Percentiles rank a stretch among this genome's conserved stretches.
Conservation (phyloP, 35 echinoderm and acorn worm species). For the Lytechinus variegatus region DNA sequence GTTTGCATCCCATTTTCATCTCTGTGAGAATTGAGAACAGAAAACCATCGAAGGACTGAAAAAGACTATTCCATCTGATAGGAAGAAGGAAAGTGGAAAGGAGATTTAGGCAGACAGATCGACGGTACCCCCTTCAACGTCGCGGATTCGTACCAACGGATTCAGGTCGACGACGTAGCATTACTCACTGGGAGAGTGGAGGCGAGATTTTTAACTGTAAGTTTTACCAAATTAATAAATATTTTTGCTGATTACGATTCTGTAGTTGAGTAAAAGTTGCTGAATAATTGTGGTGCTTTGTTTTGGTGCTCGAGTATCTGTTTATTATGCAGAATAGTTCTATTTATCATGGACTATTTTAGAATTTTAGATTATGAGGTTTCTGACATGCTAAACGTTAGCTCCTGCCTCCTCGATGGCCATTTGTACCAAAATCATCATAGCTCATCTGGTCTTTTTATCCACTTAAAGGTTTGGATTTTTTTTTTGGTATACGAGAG, state of each 20-base stretch:
- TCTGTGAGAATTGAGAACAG: not conserved
- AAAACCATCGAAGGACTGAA: not conserved
- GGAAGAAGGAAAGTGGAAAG: not conserved
- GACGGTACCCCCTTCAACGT: not conserved
- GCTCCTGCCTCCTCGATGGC: too few species aligned
- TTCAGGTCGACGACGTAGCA: not conserved
- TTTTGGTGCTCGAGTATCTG: too few species aligned
- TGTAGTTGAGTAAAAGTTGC: too few species aligned
- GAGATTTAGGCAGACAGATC: not conserved
- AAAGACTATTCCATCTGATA: not conserved
- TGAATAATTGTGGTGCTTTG: too few species aligned
- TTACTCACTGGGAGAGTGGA: not conserved
- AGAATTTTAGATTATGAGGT: not conserved
- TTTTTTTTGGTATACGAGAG: too few species aligned
- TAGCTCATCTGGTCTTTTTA: too few species aligned
- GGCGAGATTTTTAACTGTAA: not conserved
- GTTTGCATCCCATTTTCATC: not conserved
- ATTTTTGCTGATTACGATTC: too few species aligned
- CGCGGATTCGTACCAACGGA: conserved; percentile 7
- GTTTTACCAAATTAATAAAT: not conserved
- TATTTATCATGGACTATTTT: too few species aligned
- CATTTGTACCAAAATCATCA: too few species aligned
- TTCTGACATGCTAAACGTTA: not conserved
- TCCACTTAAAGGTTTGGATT: not conserved
- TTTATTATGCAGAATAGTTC: too few species aligned